These are phyloP conservation scores for human (Homo sapiens) DNA, from an alignment of 2,113 vertebrate species.

Conservation along the genomic window GRCh38 chr1:20641501-20642000, in stretches of 20 bases:
- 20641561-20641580: not conserved
- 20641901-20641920: fast-evolving
- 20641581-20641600: not conserved
- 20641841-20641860: not conserved
- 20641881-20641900: not conserved
- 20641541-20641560: fast-evolving
- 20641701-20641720: not conserved
- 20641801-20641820: not conserved
- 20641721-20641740: no score
- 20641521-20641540: fast-evolving
- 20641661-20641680: not conserved
- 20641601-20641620: not conserved
- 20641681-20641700: not conserved
- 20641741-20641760: not conserved
- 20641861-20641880: not conserved
- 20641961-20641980: not conserved
- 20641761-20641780: fast-evolving
- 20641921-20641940: not conserved
- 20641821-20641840: not conserved
- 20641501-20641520: no score
- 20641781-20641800: not conserved
- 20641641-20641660: not conserved
- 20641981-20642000: not conserved
- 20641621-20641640: not conserved
- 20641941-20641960: not conserved